Conservation (phyloP, 2,888 invertebrate genomes). For the Rapana venosa region DNA sequence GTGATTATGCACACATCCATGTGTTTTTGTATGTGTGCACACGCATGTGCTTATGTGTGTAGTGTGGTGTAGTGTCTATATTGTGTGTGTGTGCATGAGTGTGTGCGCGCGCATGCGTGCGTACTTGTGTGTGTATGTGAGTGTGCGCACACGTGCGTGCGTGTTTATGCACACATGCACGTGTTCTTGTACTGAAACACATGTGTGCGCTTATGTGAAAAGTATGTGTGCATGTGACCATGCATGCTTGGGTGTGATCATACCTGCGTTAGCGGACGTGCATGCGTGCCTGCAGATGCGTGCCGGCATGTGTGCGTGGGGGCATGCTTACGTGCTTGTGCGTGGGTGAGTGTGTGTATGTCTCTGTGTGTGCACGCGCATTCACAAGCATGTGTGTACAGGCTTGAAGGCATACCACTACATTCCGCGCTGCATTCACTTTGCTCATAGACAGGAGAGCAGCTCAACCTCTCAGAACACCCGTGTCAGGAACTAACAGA, state of each 20-base stretch:
- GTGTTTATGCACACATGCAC: neutral
- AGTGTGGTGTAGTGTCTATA: neutral
- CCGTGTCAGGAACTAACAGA: no score
- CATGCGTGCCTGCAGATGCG: neutral
- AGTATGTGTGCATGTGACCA: neutral
- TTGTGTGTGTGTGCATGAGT: neutral
- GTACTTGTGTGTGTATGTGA: neutral
- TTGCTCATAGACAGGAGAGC: no score
- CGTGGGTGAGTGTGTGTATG: neutral
- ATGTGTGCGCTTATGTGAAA: neutral
- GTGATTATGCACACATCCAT: neutral
- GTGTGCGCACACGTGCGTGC: neutral
- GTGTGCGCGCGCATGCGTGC: neutral
- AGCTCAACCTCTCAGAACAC: no score
- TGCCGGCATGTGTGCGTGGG: neutral
- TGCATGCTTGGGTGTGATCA: neutral
- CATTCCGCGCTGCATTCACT: no score
- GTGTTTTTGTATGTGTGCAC: constrained; percentile 6
- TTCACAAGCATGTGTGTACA: no score
- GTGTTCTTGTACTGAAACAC: no score
- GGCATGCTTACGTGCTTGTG: neutral
- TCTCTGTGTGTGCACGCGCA: no score
- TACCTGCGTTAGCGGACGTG: neutral
- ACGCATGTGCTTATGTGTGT: neutral
- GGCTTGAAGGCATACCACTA: no score